Evolutionary conservation across 1,140 invertebrate genomes (phyloP), one percentile per base, ranked within the genome.

Genomic region (Ceratosolen solmsi): DNA sequence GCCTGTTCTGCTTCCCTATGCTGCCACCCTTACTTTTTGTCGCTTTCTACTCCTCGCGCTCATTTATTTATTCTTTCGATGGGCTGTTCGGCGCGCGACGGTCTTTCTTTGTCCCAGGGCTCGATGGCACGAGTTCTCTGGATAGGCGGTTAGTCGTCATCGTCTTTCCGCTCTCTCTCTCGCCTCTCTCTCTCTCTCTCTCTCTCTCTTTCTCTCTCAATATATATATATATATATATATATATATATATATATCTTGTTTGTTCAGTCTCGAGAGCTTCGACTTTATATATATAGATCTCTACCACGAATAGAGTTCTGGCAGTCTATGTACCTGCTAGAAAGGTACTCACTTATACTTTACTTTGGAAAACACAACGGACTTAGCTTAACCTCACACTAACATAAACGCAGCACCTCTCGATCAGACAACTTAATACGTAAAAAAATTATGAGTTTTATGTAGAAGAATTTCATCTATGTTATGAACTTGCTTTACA

Each of bases 11-110:
- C 7, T 30, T 15, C 38, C 15, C 65, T 51, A 38, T 11, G 46
- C 51, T 75, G 46, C 2, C 51, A 1, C 20, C 41, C 49, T 27
- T 41, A 56, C 58, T 71, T 81, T 70, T 54, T 49, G 27, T 25
- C 60, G 56, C 46, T 27, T 22, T 51, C 63, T 63, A 49, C 77
- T 75, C 78, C 84, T 86, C 86, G 85, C 84, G 80, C 85, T 88
- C 85, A 85, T 87, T 89, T 88, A 89, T 89, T 89, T 90, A 88
- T 89, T 86, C 86, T 89, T 89, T 90, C 87, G 87, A 87, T 88
- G 87, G 88, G 83, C 87, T 87, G 87, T 17, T 15, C 41, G 60
- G 25, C 7, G 56, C 30, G n/a, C 41, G 46, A 84, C 88, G 88
- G 89, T 87, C 82, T 86, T 85, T 87, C 89, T 90, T 90, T 89